phyloP scores from a whole-genome alignment of 2,797 vertebrate species.

The Sciaenops ocellatus region DNA sequence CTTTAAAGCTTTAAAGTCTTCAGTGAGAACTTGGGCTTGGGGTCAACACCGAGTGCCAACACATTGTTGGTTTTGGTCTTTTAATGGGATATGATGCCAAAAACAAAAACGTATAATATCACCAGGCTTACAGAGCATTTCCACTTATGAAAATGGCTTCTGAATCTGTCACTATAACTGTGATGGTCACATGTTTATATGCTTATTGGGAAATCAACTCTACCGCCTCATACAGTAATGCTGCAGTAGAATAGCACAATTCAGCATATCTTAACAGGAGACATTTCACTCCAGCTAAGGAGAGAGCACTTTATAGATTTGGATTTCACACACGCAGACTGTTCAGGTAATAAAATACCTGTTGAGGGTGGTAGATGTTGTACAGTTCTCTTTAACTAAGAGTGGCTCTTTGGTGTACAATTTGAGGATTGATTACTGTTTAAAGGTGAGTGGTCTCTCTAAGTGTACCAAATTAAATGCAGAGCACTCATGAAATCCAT shows the following conservation, averaged over 20 bases:
- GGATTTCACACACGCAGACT: slow-evolving; percentile 20
- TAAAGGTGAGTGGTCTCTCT: slow-evolving; percentile 25
- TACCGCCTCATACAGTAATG: neutral
- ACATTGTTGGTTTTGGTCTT: neutral
- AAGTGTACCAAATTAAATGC: slow-evolving; percentile 48
- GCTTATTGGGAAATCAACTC: slow-evolving; percentile 33
- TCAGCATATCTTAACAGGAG: slow-evolving; percentile 2
- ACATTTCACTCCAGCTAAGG: slow-evolving; percentile 18
- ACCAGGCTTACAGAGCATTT: neutral
- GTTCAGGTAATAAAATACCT: slow-evolving; percentile 32
- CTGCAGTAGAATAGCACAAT: slow-evolving; percentile 8
- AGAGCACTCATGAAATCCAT: slow-evolving; percentile 34
- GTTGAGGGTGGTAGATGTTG: slow-evolving; percentile 19
- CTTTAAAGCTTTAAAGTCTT: slow-evolving; percentile 11
- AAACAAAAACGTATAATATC: slow-evolving; percentile 12
- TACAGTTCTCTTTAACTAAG: neutral
- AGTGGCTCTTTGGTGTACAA: slow-evolving; percentile 26
- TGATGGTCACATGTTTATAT: slow-evolving; percentile 28
- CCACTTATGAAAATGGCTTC: slow-evolving; percentile 9
- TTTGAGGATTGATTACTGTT: slow-evolving; percentile 39
- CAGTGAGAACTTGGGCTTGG: too few relatives aligned
- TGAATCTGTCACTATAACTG: slow-evolving; percentile 3
- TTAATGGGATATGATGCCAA: slow-evolving; percentile 1
- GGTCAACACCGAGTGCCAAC: neutral
- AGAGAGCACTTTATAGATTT: slow-evolving; percentile 21